Base-by-base conservation (phyloP, 2,888 invertebrate genomes). In the Pyrgus malvae region DNA sequence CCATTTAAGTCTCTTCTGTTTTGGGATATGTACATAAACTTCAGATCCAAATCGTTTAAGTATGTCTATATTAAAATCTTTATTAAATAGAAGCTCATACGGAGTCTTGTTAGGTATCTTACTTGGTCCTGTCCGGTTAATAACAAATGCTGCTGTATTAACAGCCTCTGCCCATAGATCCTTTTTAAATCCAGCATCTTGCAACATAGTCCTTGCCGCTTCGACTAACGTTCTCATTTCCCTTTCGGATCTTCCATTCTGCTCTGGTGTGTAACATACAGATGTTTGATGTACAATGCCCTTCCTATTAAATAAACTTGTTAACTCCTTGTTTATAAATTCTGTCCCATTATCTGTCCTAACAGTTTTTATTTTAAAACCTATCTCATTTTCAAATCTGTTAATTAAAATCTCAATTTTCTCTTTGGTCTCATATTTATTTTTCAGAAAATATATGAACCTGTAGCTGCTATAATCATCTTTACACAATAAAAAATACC, bases 171-270 rank as follows among this genome's bases (percentile, higher is more conserved):
- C 27, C 27, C 27, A 27, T 27, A 27, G n/a, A 27, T n/a, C n/a
- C n/a, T 27, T 27, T n/a, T 27, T 8, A 9, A 27, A 27, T 27
- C n/a, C n/a, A 8, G 8, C 61, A 0, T 16, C 33, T 27, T 25
- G 14, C 19, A 56, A 31, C 55, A 59, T 50, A 3, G 57, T 51
- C 17, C 55, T 50, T 6, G 59, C 55, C 2, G 54, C 54, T 38
- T 59, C 55, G 4, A 48, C 37, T 11, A 59, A 1, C 8, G 51
- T 59, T 9, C 59, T 17, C 6, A 35, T 57, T 14, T 56, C 59
- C 2, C 56, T 7, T 23, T 59, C 56, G 1, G 50, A 37, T 11
- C 11, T 40, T 0, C 59, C 59, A 14, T 59, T 59, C 11, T 59
- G 56, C 9, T 58, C 48, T 8, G 56, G 58, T 9, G 58, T 55